phyloP scores from a whole-genome alignment of 2,888 invertebrate genomes.

The Watsonalla cultraria region DNA sequence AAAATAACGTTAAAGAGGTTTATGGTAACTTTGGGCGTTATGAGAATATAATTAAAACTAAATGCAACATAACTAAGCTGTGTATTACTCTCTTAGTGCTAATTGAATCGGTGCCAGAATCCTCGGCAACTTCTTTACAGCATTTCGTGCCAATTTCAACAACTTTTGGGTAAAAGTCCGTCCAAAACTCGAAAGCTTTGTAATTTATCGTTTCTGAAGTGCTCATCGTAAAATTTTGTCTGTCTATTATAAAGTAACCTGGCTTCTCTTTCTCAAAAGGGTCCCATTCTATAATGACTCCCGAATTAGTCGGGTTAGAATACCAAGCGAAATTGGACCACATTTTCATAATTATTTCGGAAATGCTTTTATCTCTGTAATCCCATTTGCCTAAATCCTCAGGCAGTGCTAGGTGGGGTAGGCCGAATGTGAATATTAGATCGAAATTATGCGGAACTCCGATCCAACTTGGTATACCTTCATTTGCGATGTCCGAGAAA shows the following conservation, averaged over 20 bases:
- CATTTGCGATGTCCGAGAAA: constrained; percentile 80
- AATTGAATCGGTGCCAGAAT: constrained; percentile 50
- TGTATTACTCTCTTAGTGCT: constrained; percentile 31
- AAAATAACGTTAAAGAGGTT: constrained; percentile 51
- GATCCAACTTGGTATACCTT: constrained; percentile 86
- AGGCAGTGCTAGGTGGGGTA: constrained; percentile 84
- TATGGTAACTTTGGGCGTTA: constrained; percentile 33
- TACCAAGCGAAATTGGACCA: constrained; percentile 88
- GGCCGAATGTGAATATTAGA: constrained; percentile 88
- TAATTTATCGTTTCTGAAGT: constrained; percentile 83
- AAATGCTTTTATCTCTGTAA: constrained; percentile 85
- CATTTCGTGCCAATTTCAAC: constrained; percentile 85
- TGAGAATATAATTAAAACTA: constrained; percentile 44
- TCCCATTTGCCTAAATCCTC: constrained; percentile 84
- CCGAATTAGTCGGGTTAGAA: constrained; percentile 84
- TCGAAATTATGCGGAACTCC: constrained; percentile 90
- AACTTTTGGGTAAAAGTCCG: constrained; percentile 88
- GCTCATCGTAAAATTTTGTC: constrained; percentile 86
- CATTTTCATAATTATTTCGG: constrained; percentile 89
- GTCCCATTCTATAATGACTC: constrained; percentile 88
- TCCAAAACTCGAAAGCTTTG: constrained; percentile 90
- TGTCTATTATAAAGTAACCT: constrained; percentile 85
- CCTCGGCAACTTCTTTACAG: constrained; percentile 80
- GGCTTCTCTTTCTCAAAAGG: constrained; percentile 82
- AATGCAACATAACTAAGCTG: constrained; percentile 42